Conservation (phyloP, 2,888 invertebrate genomes). For the Acrocyrtus sp. region DNA sequence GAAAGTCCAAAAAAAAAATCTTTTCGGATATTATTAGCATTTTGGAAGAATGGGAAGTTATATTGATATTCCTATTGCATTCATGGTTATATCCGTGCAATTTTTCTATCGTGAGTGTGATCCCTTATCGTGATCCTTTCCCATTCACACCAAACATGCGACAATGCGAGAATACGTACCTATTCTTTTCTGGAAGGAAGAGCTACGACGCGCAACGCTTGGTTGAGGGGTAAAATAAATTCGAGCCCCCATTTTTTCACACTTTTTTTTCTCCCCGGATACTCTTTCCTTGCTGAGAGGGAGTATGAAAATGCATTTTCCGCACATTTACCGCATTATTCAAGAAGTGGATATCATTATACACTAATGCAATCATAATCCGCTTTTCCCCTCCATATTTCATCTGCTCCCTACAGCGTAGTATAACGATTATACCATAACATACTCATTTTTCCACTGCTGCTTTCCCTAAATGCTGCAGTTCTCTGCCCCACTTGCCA, state of each 20-base stretch:
- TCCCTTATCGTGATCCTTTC: neutral
- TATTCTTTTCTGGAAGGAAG: too few species aligned
- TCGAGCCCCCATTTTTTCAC: too few species aligned
- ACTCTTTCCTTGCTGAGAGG: neutral
- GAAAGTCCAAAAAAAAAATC: too few species aligned
- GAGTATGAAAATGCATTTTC: neutral
- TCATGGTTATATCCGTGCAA: neutral
- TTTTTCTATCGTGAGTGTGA: neutral
- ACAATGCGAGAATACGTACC: too few species aligned
- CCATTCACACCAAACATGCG: neutral
- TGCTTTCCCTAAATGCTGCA: too few species aligned
- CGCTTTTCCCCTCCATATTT: neutral
- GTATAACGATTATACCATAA: too few species aligned
- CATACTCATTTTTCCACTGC: too few species aligned
- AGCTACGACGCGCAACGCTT: too few species aligned
- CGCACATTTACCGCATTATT: neutral
- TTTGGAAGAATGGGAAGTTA: slow-evolving; percentile 5
- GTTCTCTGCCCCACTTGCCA: too few species aligned
- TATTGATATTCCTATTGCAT: neutral
- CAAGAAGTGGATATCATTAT: slow-evolving; percentile 5
- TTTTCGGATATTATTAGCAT: slow-evolving; percentile 14
- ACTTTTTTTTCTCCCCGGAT: too few species aligned
- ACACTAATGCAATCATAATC: slow-evolving; percentile 2
- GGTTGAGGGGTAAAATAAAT: too few species aligned
- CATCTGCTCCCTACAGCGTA: too few species aligned